phyloP scores from a whole-genome alignment of 2,797 vertebrate genomes.

The Benthosema pterotum region DNA sequence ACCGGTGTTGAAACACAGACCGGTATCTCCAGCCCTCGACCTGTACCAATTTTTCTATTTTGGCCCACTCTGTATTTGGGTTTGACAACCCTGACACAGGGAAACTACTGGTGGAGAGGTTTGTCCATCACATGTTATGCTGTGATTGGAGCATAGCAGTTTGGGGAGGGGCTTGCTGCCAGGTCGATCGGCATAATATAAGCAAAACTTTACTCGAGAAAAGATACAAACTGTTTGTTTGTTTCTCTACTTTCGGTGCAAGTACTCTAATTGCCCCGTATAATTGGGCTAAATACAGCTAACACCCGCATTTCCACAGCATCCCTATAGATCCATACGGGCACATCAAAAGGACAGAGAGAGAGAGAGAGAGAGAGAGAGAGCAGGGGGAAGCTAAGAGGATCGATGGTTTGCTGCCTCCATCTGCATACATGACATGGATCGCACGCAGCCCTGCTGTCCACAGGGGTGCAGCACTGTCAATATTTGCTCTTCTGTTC shows the following conservation, averaged over 20 bases:
- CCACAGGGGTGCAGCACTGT: slow-evolving; percentile 35
- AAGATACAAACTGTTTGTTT: background rate
- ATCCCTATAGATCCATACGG: too few relatives aligned
- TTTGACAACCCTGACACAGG: too few relatives aligned
- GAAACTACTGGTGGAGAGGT: too few relatives aligned
- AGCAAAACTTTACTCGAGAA: too few relatives aligned
- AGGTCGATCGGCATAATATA: too few relatives aligned
- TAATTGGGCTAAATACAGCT: slow-evolving; percentile 46
- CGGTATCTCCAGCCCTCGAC: too few relatives aligned
- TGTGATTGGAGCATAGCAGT: too few relatives aligned
- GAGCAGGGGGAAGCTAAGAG: slow-evolving; percentile 22
- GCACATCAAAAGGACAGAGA: slow-evolving; percentile 36
- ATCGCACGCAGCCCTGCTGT: slow-evolving; percentile 36
- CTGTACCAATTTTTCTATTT: too few relatives aligned
- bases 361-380: background rate
- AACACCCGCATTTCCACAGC: slow-evolving; percentile 26
- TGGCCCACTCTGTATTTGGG: too few relatives aligned
- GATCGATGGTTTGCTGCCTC: slow-evolving; percentile 50
- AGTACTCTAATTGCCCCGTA: slow-evolving; percentile 20
- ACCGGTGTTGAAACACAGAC: too few relatives aligned
- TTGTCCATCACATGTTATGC: too few relatives aligned
- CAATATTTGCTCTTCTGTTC: slow-evolving; percentile 53
- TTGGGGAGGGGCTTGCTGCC: too few relatives aligned
- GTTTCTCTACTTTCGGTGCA: background rate
- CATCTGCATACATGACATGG: slow-evolving; percentile 54